Conservation (phyloP, 1,140 invertebrate genomes). For the Grapholita molesta region DNA sequence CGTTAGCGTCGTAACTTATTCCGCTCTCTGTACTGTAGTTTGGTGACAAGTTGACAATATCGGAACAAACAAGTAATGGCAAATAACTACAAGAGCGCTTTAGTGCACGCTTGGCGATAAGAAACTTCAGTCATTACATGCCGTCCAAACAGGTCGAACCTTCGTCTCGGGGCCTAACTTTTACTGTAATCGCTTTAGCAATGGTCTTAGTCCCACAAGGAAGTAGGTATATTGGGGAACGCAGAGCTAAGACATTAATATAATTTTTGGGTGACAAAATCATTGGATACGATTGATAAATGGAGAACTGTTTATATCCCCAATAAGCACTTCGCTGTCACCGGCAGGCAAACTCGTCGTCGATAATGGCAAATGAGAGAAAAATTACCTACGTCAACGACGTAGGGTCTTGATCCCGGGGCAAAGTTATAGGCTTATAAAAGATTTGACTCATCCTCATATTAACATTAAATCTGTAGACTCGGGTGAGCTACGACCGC, state of each 20-base stretch:
- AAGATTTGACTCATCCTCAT: conserved; percentile 12
- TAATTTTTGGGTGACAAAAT: background rate
- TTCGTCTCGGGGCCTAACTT: conserved; percentile 5
- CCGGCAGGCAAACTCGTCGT: conserved; percentile 2
- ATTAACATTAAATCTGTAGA: conserved; percentile 6
- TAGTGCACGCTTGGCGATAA: conserved; percentile 18
- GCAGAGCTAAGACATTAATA: background rate
- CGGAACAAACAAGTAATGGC: conserved; percentile 22
- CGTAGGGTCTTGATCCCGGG: background rate
- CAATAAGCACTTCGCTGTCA: conserved; percentile 15
- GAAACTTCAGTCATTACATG: conserved; percentile 23
- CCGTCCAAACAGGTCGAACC: conserved; percentile 14
- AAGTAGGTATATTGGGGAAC: background rate
- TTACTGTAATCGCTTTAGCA: conserved; percentile 1
- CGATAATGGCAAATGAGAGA: conserved; percentile 20
- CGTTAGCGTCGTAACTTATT: background rate
- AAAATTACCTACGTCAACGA: conserved; percentile 3
- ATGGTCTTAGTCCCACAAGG: background rate
- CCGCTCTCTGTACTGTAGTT: background rate
- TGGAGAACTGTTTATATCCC: conserved; percentile 7
- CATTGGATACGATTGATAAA: conserved; percentile 4
- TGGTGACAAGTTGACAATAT: background rate
- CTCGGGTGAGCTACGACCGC: background rate
- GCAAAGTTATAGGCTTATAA: conserved; percentile 15
- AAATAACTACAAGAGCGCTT: conserved; percentile 7